A percentile compares a stretch with the other conserved stretches of the same genome.
These are phyloP conservation scores for Trachemys scripta DNA, from an alignment of 2,113 vertebrate species.

Conservation along the genomic window DNA sequence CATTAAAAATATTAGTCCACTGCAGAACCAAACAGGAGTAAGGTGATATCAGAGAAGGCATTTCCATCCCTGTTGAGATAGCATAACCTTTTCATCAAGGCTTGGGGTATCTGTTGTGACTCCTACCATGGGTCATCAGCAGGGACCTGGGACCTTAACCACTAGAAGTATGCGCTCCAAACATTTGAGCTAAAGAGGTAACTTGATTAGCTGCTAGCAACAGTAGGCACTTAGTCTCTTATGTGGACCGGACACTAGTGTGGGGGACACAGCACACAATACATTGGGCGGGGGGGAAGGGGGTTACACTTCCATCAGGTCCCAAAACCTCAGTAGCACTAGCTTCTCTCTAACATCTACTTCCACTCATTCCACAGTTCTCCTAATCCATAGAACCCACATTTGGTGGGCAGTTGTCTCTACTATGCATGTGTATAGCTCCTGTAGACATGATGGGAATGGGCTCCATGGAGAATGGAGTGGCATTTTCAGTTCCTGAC, in stretches of 20 bases:
- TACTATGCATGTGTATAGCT: neutral
- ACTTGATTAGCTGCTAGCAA: neutral
- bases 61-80: constrained; percentile 13
- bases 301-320: neutral
- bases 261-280: neutral
- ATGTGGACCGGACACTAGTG: neutral
- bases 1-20: neutral
- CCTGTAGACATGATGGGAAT: neutral
- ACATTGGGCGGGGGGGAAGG: neutral
- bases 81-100: neutral
- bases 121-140: neutral
- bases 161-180: neutral
- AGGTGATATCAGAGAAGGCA: neutral
- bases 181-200: neutral
- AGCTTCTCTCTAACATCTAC: neutral
- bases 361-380: neutral
- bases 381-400: neutral
- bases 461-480: neutral
- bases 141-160: neutral
- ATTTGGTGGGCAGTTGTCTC: neutral
- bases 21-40: constrained; percentile 12
- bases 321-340: neutral
- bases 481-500: neutral
- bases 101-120: constrained; percentile 1
- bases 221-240: neutral